phyloP scores from a whole-genome alignment of 2,113 vertebrate genomes.

The Cnemophilus loriae region DNA sequence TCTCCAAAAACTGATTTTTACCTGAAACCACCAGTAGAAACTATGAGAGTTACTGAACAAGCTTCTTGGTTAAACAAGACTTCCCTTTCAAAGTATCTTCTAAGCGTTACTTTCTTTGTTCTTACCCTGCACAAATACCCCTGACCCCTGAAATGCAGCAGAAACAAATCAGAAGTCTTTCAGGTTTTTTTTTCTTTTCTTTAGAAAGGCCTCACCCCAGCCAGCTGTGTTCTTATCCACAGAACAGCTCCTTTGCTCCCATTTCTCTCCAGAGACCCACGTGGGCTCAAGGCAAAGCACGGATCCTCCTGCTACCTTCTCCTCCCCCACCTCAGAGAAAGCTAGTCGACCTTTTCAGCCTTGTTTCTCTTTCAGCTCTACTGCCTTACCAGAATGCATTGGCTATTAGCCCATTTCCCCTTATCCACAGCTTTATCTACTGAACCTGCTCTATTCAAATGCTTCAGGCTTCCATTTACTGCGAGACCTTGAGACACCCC shows the following conservation, averaged over 20 bases:
- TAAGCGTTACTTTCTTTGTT: neutral
- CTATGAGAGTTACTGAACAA: neutral
- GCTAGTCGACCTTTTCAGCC: neutral
- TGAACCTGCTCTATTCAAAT: neutral
- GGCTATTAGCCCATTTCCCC: neutral
- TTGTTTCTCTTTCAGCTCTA: neutral
- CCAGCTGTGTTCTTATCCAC: neutral
- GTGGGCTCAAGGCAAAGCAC: neutral
- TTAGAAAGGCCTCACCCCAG: neutral
- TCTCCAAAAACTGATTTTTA: neutral
- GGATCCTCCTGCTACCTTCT: neutral
- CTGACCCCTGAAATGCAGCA: neutral
- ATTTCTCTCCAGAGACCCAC: neutral
- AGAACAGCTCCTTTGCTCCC: neutral
- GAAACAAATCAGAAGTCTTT: neutral
- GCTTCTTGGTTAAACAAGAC: neutral
- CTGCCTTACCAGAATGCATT: neutral
- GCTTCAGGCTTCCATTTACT: neutral
- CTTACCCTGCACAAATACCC: neutral
- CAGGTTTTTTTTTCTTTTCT: neutral
- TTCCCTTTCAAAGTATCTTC: neutral
- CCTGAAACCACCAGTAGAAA: neutral
- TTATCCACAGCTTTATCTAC: neutral
- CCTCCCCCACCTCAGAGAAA: neutral
- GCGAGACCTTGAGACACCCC: neutral